Base-by-base conservation (phyloP, 2,113 vertebrate genomes). In the Mirounga angustirostris region DNA sequence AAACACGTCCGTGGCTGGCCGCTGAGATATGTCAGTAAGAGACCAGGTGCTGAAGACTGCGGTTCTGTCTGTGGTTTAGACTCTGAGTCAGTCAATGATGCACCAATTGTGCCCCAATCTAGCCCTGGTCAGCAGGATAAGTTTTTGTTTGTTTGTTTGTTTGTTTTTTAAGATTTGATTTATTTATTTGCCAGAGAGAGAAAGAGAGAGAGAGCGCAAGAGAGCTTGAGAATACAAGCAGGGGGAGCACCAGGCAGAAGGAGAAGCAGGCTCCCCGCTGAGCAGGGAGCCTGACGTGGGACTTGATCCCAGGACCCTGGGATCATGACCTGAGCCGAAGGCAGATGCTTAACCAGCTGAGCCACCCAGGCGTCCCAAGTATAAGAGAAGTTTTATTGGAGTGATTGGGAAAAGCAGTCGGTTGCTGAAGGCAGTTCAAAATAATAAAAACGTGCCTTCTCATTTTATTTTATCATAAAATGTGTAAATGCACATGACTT, bases 391-490 rank as follows among this genome's bases (percentile, higher is more conserved):
- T 21, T 52, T 87, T 76, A 87, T 33, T 52, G 54, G 83, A 10
- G 26, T 89, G 65, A 93, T 9, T 91, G 22, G 52, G 54, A 43
- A 87, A 87, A 97, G 26, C 28, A 59, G 22, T 67, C 40, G 43
- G 67, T 79, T 82, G 33, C 26, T 58, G 63, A 90, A 88, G 7
- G 40, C n/a, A 95, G 28, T 84, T 80, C 73, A 59, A 69, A 95
- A 80, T 82, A 59, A 86, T 40, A 73, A 95, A 87, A 73, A 9
- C 5, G 50, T 36, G 10, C 5, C 18, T 82, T 94, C 74, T 65
- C 5, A 33, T 65, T 95, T 50, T 87, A 90, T 69, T 79, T 91
- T 93, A 74, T 26, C 13, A 40, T 71, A 91, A 74, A 89, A 85
- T 36, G 11, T 52, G 56, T 30, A 54, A 79, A 50, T 54, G 33